Conservation (phyloP, 2,888 invertebrate genomes). For the Drosophila picticornis region DNA sequence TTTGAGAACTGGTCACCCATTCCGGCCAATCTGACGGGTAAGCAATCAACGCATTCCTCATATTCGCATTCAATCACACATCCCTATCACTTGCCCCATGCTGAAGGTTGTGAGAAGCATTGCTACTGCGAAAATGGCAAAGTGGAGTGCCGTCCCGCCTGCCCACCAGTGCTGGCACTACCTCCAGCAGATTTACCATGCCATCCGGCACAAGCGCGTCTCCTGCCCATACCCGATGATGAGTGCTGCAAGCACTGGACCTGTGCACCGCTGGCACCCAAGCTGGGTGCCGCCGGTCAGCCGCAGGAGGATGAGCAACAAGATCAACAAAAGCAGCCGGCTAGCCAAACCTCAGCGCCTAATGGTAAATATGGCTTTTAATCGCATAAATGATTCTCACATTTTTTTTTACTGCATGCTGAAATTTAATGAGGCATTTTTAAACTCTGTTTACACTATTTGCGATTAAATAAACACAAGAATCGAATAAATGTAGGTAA, state of each 20-base stretch:
- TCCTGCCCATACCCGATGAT: slow-evolving; percentile 89
- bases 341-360: slow-evolving; percentile 17
- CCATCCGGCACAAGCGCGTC: slow-evolving; percentile 88
- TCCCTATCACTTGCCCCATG: not conserved
- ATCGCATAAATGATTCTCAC: slow-evolving; percentile 21
- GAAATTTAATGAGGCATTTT: not conserved
- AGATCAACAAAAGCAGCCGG: slow-evolving; percentile 17
- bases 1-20: slow-evolving; percentile 92
- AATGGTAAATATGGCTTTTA: slow-evolving; percentile 76
- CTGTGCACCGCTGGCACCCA: slow-evolving; percentile 86
- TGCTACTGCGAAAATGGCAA: slow-evolving; percentile 96
- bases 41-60: slow-evolving; percentile 35
- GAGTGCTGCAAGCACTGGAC: slow-evolving; percentile 95
- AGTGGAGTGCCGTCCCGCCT: slow-evolving; percentile 93
- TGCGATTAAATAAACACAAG: not conserved
- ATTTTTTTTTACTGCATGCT: slow-evolving; percentile 39
- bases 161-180: slow-evolving; percentile 90
- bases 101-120: slow-evolving; percentile 91
- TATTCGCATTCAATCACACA: slow-evolving; percentile 13
- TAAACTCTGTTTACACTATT: slow-evolving; percentile 13
- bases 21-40: slow-evolving; percentile 89
- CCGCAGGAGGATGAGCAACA: slow-evolving; percentile 32
- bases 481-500: not conserved
- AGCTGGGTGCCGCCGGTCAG: slow-evolving; percentile 34
- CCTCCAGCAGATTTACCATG: slow-evolving; percentile 92